Evolutionary conservation across 2,888 invertebrate species (phyloP).

Genomic region (Caenorhabditis macrosperma): DNA sequence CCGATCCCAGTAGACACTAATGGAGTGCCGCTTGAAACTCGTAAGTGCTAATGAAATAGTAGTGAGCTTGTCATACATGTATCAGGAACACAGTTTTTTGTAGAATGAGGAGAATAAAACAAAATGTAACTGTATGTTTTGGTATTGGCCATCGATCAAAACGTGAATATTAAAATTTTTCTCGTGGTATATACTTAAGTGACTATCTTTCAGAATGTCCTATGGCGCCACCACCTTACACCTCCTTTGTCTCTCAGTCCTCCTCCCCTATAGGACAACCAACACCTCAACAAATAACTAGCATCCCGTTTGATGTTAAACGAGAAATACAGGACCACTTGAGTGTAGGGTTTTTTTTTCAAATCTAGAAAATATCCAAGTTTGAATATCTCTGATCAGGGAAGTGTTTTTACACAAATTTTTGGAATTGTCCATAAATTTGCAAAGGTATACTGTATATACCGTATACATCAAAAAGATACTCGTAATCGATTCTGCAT

Average conservation of each 20-base stretch:
- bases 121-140: too few relatives aligned
- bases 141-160: background rate
- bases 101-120: too few relatives aligned
- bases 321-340: constrained; percentile 56
- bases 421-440: too few relatives aligned
- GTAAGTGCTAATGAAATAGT: constrained; percentile 40
- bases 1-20: constrained; percentile 55
- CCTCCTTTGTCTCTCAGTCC: constrained; percentile 23
- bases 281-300: background rate
- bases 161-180: background rate
- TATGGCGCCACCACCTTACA: constrained; percentile 60
- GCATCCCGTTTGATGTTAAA: constrained; percentile 50
- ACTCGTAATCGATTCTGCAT: too few relatives aligned
- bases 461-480: too few relatives aligned
- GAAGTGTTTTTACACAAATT: too few relatives aligned
- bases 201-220: constrained; percentile 49
- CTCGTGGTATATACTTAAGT: too few relatives aligned
- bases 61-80: too few relatives aligned
- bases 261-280: constrained; percentile 19
- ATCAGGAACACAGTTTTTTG: background rate
- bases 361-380: too few relatives aligned
- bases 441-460: too few relatives aligned
- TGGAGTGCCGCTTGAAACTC: constrained; percentile 51
- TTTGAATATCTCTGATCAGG: too few relatives aligned
- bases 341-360: constrained; percentile 34